Percentiles rank a stretch among this genome's conserved stretches.
Conservation (phyloP, 2,888 invertebrate species). For the Hirtodrosophila duncani region DNA sequence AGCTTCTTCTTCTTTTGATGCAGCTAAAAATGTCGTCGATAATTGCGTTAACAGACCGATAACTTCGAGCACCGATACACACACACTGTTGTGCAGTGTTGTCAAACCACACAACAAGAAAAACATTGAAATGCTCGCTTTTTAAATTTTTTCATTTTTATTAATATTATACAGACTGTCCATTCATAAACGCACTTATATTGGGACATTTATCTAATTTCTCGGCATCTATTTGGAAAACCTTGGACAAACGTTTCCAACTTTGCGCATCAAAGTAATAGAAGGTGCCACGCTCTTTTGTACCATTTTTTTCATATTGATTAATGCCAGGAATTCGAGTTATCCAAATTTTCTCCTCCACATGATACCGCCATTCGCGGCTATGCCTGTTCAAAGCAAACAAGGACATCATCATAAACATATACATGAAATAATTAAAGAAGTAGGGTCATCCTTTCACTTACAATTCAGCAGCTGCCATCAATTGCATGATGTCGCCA, state of each 20-base stretch:
- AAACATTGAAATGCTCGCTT: too few relatives aligned
- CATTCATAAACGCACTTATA: constrained; percentile 79
- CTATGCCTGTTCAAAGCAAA: constrained; percentile 85
- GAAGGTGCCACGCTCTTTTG: constrained; percentile 99
- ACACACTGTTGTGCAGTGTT: too few relatives aligned
- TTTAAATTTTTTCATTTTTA: constrained; percentile 76
- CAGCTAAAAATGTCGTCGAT: neutral
- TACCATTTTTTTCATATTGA: constrained; percentile 95
- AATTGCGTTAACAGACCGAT: too few relatives aligned
- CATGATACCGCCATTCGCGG: constrained; percentile 99
- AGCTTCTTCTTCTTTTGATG: constrained; percentile 10
- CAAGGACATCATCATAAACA: neutral
- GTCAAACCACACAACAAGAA: too few relatives aligned
- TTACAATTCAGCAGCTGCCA: constrained; percentile 98
- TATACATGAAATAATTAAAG: neutral
- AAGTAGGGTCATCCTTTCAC: too few relatives aligned
- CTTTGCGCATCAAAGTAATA: constrained; percentile 99
- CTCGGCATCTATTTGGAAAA: constrained; percentile 99
- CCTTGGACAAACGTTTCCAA: constrained; percentile 99
- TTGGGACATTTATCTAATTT: constrained; percentile 90
- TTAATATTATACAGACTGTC: constrained; percentile 79
- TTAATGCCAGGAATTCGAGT: constrained; percentile 97
- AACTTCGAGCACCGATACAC: constrained; percentile 31
- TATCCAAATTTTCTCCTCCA: constrained; percentile 99
- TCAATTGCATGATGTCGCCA: constrained; percentile 98